Evolutionary conservation across 1,140 invertebrate species (phyloP).

Genomic region (Scaptomyza pallida): DNA sequence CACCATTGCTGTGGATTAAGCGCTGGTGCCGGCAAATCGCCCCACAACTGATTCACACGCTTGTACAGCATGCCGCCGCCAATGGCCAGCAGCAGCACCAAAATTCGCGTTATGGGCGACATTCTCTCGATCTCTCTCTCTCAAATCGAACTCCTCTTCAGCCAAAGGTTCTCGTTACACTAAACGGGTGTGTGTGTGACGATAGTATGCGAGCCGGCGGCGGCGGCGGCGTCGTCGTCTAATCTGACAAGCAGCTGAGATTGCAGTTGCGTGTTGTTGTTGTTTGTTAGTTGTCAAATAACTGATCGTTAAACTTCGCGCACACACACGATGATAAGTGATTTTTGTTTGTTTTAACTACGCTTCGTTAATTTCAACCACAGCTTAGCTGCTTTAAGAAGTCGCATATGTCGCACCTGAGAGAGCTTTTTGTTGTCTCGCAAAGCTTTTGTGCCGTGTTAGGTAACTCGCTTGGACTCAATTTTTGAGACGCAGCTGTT

Average conservation of each 20-base stretch:
- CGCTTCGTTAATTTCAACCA: conserved; percentile 8
- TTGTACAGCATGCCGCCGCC: conserved; percentile 63
- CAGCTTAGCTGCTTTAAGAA: background rate
- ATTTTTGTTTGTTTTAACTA: conserved; percentile 15
- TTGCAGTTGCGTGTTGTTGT: conserved; percentile 12
- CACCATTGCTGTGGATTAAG: conserved; percentile 71
- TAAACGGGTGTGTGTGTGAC: conserved; percentile 14
- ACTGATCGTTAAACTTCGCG: conserved; percentile 30
- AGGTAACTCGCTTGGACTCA: conserved; percentile 7
- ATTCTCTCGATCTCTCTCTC: conserved; percentile 12
- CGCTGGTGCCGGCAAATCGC: conserved; percentile 51
- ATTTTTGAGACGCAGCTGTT: conserved; percentile 35
- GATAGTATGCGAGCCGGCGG: too few relatives aligned
- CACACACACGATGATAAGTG: conserved; percentile 43
- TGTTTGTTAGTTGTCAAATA: background rate
- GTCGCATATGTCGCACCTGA: conserved; percentile 9
- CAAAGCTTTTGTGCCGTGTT: conserved; percentile 23
- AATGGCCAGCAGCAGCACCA: conserved; percentile 66
- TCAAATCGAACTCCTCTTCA: conserved; percentile 22
- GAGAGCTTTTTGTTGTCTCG: conserved; percentile 13
- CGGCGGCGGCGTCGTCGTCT: background rate
- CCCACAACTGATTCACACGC: conserved; percentile 45
- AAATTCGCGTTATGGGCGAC: conserved; percentile 40
- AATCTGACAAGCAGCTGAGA: conserved; percentile 26
- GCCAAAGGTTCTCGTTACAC: conserved; percentile 41